Conservation (phyloP, 2,113 vertebrate genomes). For the Psophia crepitans region DNA sequence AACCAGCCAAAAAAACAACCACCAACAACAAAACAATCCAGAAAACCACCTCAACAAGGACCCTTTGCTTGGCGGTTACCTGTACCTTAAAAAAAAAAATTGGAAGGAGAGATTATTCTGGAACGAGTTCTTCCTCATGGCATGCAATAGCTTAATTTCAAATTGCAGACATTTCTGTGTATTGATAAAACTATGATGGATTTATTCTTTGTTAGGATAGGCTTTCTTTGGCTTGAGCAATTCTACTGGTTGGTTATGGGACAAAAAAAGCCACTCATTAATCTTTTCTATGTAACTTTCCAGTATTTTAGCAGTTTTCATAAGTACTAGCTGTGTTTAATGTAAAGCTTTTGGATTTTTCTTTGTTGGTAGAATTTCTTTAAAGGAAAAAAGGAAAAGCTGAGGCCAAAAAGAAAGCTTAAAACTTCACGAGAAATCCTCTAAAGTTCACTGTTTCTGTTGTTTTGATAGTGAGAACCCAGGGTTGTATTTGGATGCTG, state of each 20-base stretch:
- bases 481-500: conserved; percentile 75
- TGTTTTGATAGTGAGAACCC: conserved; percentile 71
- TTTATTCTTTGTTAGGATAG: background rate
- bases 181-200: background rate
- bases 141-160: background rate
- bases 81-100: background rate
- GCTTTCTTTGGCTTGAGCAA: background rate
- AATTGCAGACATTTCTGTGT: background rate
- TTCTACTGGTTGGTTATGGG: background rate
- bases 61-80: background rate
- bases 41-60: background rate
- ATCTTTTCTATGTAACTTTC: background rate
- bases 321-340: background rate
- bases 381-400: background rate
- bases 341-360: background rate
- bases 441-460: conserved; percentile 14
- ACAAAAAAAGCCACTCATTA: background rate
- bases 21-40: accelerated
- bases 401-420: background rate
- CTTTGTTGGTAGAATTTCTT: background rate
- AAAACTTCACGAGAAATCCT: background rate
- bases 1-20: background rate
- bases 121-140: background rate
- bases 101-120: background rate
- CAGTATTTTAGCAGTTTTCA: background rate